Evolutionary conservation across 2,888 invertebrate genomes (phyloP).

Genomic region (Morpho achilles): DNA sequence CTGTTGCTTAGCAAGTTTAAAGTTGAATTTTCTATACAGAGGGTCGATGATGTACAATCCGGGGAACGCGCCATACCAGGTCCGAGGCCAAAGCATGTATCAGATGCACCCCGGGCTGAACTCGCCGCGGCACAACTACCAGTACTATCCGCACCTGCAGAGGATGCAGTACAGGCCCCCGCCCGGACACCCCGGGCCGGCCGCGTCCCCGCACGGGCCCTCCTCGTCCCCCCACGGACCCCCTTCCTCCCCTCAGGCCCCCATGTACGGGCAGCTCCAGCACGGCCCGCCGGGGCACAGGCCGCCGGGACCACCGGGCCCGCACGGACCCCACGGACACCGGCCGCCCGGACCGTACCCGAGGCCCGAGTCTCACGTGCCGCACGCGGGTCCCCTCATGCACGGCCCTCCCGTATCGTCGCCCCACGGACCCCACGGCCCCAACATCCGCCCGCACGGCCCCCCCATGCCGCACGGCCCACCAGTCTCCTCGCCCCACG

Average conservation of each 20-base stretch:
- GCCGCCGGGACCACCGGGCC: constrained; percentile 1
- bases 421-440: constrained; percentile 24
- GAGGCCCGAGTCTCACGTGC: constrained; percentile 4
- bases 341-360: constrained; percentile 19
- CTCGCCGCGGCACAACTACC: constrained; percentile 41
- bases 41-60: constrained; percentile 65
- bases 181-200: constrained; percentile 16
- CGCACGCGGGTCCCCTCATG: constrained; percentile 7
- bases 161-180: constrained; percentile 33
- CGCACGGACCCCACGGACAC: no score
- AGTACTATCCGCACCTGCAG: constrained; percentile 48
- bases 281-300: constrained; percentile 26
- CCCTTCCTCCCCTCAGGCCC: constrained; percentile 17
- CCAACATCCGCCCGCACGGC: constrained; percentile 19
- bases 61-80: constrained; percentile 47
- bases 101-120: constrained; percentile 31
- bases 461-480: constrained; percentile 19
- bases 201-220: constrained; percentile 30
- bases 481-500: constrained; percentile 22
- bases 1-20: neutral
- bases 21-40: constrained; percentile 34
- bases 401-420: constrained; percentile 21
- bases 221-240: constrained; percentile 26
- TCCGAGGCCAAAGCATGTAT: constrained; percentile 44
- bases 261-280: neutral